phyloP scores from a whole-genome alignment of 2,888 invertebrate species.

The Andrena flavipes region DNA sequence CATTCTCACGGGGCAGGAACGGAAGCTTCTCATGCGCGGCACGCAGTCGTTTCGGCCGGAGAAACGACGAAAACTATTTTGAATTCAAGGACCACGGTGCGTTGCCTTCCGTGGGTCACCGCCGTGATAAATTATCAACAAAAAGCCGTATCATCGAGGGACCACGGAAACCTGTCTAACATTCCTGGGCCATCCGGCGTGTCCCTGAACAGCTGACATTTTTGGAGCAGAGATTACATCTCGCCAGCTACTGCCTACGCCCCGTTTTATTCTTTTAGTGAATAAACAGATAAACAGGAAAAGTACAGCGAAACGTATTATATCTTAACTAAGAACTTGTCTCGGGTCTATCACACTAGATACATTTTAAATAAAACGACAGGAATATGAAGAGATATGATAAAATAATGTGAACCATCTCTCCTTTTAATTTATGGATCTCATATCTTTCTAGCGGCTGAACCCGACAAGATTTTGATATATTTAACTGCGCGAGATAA shows the following conservation, averaged over 20 bases:
- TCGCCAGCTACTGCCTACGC: too few relatives aligned
- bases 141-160: constrained; percentile 32
- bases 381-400: too few relatives aligned
- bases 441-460: too few relatives aligned
- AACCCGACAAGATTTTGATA: too few relatives aligned
- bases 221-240: constrained; percentile 13
- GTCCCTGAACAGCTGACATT: constrained; percentile 8
- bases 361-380: too few relatives aligned
- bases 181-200: constrained; percentile 23
- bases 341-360: too few relatives aligned
- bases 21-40: constrained; percentile 73
- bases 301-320: too few relatives aligned
- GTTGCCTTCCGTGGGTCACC: constrained; percentile 59
- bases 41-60: constrained; percentile 61
- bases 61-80: constrained; percentile 73
- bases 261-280: background rate
- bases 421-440: too few relatives aligned
- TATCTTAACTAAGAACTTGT: background rate
- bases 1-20: constrained; percentile 54
- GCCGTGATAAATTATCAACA: constrained; percentile 67
- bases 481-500: too few relatives aligned
- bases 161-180: constrained; percentile 13
- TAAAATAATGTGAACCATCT: too few relatives aligned
- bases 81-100: constrained; percentile 75
- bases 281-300: background rate